Percentiles rank a stretch among this genome's conserved stretches.
phyloP scores from a whole-genome alignment of 2,888 invertebrate genomes.

The Tanytarsus gracilentus region DNA sequence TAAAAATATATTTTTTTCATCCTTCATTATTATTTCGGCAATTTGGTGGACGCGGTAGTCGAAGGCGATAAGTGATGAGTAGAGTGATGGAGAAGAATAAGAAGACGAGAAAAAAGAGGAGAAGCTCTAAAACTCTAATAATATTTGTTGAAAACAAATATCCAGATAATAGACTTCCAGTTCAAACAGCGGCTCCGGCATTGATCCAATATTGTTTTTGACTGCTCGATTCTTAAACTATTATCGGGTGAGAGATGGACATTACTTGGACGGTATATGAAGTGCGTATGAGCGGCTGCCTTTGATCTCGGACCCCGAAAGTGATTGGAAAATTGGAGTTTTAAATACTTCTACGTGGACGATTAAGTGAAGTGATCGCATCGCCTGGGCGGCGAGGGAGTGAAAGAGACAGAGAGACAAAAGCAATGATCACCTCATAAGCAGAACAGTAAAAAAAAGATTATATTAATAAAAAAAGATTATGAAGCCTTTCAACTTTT shows the following conservation, averaged over 20 bases:
- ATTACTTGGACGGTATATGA: no score
- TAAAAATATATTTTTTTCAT: no score
- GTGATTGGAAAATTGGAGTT: background rate
- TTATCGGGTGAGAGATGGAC: background rate
- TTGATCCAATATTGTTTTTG: constrained; percentile 12
- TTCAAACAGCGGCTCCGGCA: constrained; percentile 18
- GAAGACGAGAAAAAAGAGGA: constrained; percentile 6
- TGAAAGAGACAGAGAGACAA: constrained; percentile 25
- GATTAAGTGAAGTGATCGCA: constrained; percentile 26
- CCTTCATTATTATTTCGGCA: no score
- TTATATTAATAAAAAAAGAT: constrained; percentile 28
- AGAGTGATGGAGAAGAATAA: background rate
- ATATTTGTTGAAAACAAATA: constrained; percentile 28
- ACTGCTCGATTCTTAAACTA: background rate
- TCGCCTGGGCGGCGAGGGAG: no score
- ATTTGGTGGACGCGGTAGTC: no score
- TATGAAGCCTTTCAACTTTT: constrained; percentile 19
- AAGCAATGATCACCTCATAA: constrained; percentile 27
- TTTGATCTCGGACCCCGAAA: no score
- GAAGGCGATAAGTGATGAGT: constrained; percentile 13
- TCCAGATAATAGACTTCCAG: constrained; percentile 22
- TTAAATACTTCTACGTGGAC: background rate
- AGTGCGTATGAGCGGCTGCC: no score
- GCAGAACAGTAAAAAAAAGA: constrained; percentile 28
- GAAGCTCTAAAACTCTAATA: constrained; percentile 28